These are phyloP conservation scores for Tarsius wallacei DNA, from an alignment of 2,797 vertebrate species.

Conservation along the genomic window DNA sequence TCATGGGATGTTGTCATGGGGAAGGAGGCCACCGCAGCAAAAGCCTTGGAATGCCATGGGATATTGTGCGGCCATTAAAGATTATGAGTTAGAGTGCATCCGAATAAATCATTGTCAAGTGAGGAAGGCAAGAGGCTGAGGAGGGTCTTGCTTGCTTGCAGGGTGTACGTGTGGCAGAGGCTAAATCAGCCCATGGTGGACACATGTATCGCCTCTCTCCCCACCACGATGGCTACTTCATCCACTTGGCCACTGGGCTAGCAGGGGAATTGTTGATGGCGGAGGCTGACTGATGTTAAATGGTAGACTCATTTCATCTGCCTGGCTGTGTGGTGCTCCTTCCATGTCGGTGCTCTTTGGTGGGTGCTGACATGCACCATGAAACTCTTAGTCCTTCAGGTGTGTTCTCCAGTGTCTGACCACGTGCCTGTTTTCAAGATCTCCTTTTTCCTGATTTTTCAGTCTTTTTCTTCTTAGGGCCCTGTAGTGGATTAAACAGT, in stretches of 20 bases:
- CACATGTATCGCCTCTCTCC: not conserved
- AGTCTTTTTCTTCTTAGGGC: not conserved
- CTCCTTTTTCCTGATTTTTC: not conserved
- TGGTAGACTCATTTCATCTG: not conserved
- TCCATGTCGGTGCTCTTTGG: not conserved
- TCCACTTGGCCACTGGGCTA: not conserved
- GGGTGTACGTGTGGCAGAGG: not conserved
- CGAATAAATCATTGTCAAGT: not conserved
- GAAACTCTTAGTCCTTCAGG: not conserved
- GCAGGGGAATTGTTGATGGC: not conserved
- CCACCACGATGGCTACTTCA: not conserved
- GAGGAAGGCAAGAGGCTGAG: not conserved
- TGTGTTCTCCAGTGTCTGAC: not conserved
- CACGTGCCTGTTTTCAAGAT: not conserved
- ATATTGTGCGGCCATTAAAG: not conserved
- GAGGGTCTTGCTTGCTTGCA: too few species aligned
- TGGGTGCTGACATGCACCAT: not conserved
- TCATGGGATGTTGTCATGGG: not conserved
- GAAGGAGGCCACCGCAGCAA: not conserved
- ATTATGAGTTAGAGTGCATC: not conserved
- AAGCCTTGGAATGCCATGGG: not conserved
- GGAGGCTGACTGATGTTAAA: not conserved
- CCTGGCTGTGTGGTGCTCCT: not conserved
- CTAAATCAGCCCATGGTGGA: not conserved
- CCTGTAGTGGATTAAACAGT: not conserved